Base-by-base conservation (phyloP, 2,797 vertebrate species). In the Micropoecilia bifurca region DNA sequence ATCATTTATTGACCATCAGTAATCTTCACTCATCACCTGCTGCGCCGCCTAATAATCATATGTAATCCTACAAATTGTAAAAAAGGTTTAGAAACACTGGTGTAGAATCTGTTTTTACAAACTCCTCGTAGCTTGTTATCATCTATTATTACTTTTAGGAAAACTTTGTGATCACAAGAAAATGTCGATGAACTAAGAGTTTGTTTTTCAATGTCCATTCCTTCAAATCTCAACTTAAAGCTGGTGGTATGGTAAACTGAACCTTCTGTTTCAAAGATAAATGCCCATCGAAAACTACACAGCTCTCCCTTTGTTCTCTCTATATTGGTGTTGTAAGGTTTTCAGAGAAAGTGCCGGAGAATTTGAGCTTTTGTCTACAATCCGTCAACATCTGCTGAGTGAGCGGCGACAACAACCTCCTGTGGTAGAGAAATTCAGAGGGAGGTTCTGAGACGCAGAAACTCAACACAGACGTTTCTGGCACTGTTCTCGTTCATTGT, bases 401-500 rank as follows among this genome's bases (percentile, higher is more conserved):
- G 66, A 82, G 53, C 80, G 45, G 77, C 66, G 8, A 55, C 73
- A 25, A 4, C 73, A 79, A 36, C 66, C 81, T 82, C 74, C 79
- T 73, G 73, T 75, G 78, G 80, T 22, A 59, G 45, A 80, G 68
- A 69, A 66, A 75, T 61, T 22, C 33, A 46, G 18, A 43, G 55
- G 74, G 74, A 72, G 2, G 1, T 28, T 76, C 30, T 14, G 59
- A 66, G 78, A n/a, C 50, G 48, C 72, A 71, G 47, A 63, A 14
- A 79, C 74, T 39, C 47, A 76, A 39, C 20, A 50, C 20, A 47
- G 69, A 68, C 61, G 47, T 16, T 77, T 76, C 76, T 88, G 80
- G 78, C 83, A 41, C 76, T 1, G 46, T 39, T 80, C 66, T 53
- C 28, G 33, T 59, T 3, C 68, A 77, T 87, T 88, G 81, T 87